Percentiles rank a stretch among this genome's conserved stretches.
Conservation (phyloP, 2,797 vertebrate genomes). For the Sebastes nivosus region DNA sequence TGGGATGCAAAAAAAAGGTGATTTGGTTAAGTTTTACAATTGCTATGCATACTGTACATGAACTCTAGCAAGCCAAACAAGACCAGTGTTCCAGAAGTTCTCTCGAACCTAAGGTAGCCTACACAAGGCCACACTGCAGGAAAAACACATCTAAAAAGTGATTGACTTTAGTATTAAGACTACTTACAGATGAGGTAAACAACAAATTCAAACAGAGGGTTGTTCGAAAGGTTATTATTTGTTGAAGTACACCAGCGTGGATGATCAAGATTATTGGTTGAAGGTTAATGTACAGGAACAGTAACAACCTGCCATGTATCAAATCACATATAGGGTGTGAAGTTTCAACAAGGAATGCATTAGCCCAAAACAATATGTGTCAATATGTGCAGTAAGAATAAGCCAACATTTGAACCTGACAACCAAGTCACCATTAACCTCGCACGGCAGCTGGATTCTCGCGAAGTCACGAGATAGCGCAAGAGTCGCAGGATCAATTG, state of each 20-base stretch:
- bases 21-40: too few relatives aligned
- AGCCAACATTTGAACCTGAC: background rate
- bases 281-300: background rate
- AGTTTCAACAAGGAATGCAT: background rate
- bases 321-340: background rate
- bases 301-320: background rate
- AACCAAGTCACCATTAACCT: background rate
- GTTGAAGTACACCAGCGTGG: background rate
- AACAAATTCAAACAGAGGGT: too few relatives aligned
- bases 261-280: background rate
- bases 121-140: background rate
- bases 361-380: background rate
- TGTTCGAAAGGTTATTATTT: background rate
- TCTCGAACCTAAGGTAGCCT: background rate
- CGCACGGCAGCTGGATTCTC: too few relatives aligned
- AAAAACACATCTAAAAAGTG: background rate
- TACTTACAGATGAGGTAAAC: too few relatives aligned
- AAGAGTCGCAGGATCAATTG: too few relatives aligned
- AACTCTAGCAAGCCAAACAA: background rate
- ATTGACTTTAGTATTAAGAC: background rate
- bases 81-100: background rate
- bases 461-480: accelerated
- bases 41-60: too few relatives aligned
- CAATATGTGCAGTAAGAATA: background rate
- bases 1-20: too few relatives aligned